These are phyloP conservation scores for Ambastaia sidthimunki DNA, from an alignment of 2,797 vertebrate species.

Conservation along the genomic window DNA sequence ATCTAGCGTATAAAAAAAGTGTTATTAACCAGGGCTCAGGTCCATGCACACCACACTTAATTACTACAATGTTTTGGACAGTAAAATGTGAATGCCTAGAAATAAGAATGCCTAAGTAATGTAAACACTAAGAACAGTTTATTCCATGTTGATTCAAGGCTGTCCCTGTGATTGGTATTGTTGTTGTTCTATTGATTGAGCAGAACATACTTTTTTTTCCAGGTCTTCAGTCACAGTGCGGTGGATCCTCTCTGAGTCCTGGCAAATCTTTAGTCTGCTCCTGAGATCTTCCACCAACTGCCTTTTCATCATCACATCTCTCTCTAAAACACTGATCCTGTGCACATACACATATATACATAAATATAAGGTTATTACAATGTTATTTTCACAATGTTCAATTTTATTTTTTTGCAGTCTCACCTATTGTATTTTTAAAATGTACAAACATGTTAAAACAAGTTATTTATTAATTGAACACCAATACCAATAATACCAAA, in stretches of 20 bases:
- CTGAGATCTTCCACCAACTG: conserved; percentile 89
- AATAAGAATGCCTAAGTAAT: conserved; percentile 21
- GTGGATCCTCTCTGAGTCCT: conserved; percentile 85
- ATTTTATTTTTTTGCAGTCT: background rate
- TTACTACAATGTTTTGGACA: conserved; percentile 11
- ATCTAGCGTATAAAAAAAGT: conserved; percentile 71
- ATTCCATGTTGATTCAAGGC: conserved; percentile 24
- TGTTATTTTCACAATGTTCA: background rate
- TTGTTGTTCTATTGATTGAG: background rate
- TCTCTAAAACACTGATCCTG: conserved; percentile 72
- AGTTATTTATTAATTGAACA: no score
- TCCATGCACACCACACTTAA: background rate
- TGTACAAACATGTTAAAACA: background rate
- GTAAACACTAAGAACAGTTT: conserved; percentile 23
- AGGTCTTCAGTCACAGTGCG: conserved; percentile 81
- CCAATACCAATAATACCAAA: no score
- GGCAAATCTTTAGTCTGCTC: conserved; percentile 83
- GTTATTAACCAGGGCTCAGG: conserved; percentile 11
- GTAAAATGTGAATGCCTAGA: conserved; percentile 1
- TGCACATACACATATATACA: conserved; percentile 29
- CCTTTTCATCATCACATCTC: conserved; percentile 87
- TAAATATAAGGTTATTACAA: background rate
- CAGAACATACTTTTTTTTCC: conserved; percentile 84
- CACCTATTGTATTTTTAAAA: background rate
- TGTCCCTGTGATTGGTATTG: conserved; percentile 2